phyloP scores from a whole-genome alignment of 2,797 vertebrate species.

The Cyprinella venusta region DNA sequence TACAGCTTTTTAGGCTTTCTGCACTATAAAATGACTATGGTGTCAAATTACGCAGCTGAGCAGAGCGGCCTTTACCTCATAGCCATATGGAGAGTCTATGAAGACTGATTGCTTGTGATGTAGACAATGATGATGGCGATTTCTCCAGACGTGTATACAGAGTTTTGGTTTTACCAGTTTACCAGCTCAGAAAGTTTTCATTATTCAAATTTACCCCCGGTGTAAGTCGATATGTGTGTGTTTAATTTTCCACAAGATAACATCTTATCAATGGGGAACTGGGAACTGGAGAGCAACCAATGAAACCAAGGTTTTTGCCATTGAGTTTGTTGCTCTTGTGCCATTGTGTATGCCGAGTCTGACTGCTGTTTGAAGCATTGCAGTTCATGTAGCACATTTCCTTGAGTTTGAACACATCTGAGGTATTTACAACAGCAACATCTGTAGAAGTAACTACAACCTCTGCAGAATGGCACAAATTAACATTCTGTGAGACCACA shows the following conservation, averaged over 20 bases:
- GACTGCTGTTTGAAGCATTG: background rate
- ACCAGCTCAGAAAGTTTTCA: conserved; percentile 34
- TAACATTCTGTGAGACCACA: background rate
- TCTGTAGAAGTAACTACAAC: background rate
- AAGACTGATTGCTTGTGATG: conserved; percentile 24
- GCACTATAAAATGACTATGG: conserved; percentile 26
- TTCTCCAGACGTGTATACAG: conserved; percentile 33
- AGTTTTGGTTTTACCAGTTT: conserved; percentile 3
- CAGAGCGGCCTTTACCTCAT: conserved; percentile 17
- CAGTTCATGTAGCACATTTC: background rate
- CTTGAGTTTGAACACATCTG: background rate
- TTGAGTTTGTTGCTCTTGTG: background rate
- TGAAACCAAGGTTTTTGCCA: background rate
- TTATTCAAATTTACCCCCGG: conserved; percentile 11
- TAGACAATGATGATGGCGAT: conserved; percentile 14
- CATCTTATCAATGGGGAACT: conserved; percentile 19
- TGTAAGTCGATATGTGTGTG: conserved; percentile 37
- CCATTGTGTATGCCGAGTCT: background rate
- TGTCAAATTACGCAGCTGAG: conserved; percentile 47
- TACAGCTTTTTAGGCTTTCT: conserved; percentile 34
- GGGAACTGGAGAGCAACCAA: conserved; percentile 10
- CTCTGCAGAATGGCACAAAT: conserved; percentile 16
- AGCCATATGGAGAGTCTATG: conserved; percentile 11
- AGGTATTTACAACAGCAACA: conserved; percentile 13
- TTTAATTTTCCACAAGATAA: conserved; percentile 25